Evolutionary conservation across 2,797 vertebrate genomes (phyloP).

Genomic region (Enteromius mattozi): DNA sequence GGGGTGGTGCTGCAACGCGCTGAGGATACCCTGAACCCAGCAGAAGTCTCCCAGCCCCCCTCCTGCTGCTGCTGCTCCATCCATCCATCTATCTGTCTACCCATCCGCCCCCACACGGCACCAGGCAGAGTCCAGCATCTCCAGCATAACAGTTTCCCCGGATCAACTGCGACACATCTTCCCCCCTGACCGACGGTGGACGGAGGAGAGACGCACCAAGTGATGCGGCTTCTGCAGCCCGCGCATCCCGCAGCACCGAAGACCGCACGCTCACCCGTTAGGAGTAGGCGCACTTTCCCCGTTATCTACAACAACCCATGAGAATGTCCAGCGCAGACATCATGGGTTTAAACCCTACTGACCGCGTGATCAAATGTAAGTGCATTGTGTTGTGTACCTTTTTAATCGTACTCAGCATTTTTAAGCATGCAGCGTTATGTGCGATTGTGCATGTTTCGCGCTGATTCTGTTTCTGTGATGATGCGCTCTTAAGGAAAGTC

Average conservation of each 20-base stretch:
- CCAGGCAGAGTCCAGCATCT: slow-evolving; percentile 55
- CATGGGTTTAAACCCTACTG: slow-evolving; percentile 74
- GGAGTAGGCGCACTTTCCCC: slow-evolving; percentile 57
- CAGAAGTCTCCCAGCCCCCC: slow-evolving; percentile 55
- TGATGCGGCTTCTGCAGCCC: slow-evolving; percentile 75
- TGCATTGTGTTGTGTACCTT: slow-evolving; percentile 15
- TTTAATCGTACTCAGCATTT: slow-evolving; percentile 10
- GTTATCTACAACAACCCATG: slow-evolving; percentile 64
- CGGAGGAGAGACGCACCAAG: slow-evolving; percentile 73
- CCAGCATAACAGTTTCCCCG: slow-evolving; percentile 46
- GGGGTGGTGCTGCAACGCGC: slow-evolving; percentile 75
- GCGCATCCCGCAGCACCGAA: slow-evolving; percentile 68
- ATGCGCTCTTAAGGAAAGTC: background rate
- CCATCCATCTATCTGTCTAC: slow-evolving; percentile 33
- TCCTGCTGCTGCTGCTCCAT: slow-evolving; percentile 52
- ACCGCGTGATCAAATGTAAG: slow-evolving; percentile 82
- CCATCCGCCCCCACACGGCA: slow-evolving; percentile 54
- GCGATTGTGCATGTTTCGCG: background rate
- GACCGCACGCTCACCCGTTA: slow-evolving; percentile 52
- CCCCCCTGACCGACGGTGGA: slow-evolving; percentile 65
- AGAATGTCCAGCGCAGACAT: slow-evolving; percentile 81
- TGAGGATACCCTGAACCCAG: slow-evolving; percentile 71
- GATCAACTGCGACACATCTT: slow-evolving; percentile 71
- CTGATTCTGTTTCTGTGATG: slow-evolving; percentile 5
- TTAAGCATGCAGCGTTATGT: background rate